Evolutionary conservation across 1,140 invertebrate genomes (phyloP).

Genomic region (Dolichoris vasculosae): DNA sequence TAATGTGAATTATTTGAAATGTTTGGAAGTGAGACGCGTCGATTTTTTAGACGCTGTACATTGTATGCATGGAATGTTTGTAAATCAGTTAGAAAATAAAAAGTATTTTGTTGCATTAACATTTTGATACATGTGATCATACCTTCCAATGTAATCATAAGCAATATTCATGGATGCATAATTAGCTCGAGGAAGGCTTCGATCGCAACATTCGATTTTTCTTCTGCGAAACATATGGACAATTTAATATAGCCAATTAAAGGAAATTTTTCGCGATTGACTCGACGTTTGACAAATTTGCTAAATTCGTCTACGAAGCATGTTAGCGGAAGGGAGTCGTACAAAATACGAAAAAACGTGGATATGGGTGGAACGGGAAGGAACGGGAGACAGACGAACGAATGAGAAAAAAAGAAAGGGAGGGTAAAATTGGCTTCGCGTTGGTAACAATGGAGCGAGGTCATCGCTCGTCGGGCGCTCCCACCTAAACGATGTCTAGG

Average conservation of each 20-base stretch:
- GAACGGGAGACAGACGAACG: neutral
- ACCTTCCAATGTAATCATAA: conserved; percentile 15
- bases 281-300: too few relatives aligned
- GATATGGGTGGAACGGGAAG: neutral
- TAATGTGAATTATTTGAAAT: conserved; percentile 5
- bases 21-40: neutral
- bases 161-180: conserved; percentile 5
- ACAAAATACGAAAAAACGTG: too few relatives aligned
- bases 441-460: conserved; percentile 64
- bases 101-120: conserved; percentile 14
- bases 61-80: conserved; percentile 15
- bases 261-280: too few relatives aligned
- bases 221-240: too few relatives aligned
- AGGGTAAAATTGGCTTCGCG: conserved; percentile 20
- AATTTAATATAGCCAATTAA: too few relatives aligned
- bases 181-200: neutral
- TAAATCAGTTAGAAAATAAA: conserved; percentile 6
- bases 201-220: too few relatives aligned
- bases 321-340: too few relatives aligned
- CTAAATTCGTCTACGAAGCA: too few relatives aligned
- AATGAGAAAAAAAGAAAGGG: neutral
- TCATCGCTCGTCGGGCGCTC: conserved; percentile 65
- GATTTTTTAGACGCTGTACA: conserved; percentile 18
- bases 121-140: neutral
- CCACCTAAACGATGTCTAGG: conserved; percentile 36